Conservation (phyloP, 2,797 vertebrate species). For the Fistularia tabacaria region DNA sequence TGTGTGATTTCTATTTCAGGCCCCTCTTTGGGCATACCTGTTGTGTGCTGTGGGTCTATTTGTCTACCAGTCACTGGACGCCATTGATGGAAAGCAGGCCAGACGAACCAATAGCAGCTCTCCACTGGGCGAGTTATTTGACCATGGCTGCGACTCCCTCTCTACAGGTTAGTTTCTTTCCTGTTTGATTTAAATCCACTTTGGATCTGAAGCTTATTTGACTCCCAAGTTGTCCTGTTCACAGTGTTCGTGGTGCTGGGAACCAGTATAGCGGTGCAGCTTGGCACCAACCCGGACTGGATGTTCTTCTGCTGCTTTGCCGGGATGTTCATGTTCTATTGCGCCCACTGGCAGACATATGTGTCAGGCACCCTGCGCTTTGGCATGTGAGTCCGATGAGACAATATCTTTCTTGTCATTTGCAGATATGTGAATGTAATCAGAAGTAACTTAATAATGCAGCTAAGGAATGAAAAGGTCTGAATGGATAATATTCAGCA, state of each 20-base stretch:
- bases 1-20: conserved; percentile 62
- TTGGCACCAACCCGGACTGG: conserved; percentile 98
- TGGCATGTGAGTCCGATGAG: conserved; percentile 86
- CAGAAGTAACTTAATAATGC: no score
- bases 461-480: no score
- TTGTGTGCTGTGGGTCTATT: conserved; percentile 93
- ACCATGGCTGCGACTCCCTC: conserved; percentile 97
- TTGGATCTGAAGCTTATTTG: not conserved
- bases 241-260: conserved; percentile 97
- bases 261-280: conserved; percentile 93
- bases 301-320: conserved; percentile 99
- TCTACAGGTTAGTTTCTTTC: conserved; percentile 83
- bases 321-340: conserved; percentile 99
- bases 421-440: no score
- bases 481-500: no score
- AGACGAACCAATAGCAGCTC: conserved; percentile 96
- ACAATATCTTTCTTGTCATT: no score
- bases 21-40: conserved; percentile 94
- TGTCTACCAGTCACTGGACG: conserved; percentile 96
- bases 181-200: fast-evolving
- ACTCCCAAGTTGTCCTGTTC: no score
- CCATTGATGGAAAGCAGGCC: conserved; percentile 97
- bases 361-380: conserved; percentile 95
- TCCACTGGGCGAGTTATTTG: conserved; percentile 95
- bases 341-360: conserved; percentile 98